A percentile compares a stretch with the other conserved stretches of the same genome.
These are phyloP conservation scores for Geotria australis DNA, from an alignment of 2,797 vertebrate species.

Conservation along the genomic window DNA sequence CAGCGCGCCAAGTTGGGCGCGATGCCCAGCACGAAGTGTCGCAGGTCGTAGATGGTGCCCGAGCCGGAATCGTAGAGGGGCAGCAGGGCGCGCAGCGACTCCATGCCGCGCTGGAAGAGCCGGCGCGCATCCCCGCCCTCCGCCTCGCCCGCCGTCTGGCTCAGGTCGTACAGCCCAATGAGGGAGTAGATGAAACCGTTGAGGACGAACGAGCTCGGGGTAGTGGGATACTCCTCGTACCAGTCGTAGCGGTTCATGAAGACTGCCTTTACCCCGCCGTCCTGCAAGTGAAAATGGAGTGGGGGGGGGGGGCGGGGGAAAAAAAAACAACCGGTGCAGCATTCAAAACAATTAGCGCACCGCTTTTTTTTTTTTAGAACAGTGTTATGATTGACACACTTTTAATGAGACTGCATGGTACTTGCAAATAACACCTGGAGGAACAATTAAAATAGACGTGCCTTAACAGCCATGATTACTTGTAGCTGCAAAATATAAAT, in stretches of 20 bases:
- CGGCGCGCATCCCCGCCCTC: conserved; percentile 34
- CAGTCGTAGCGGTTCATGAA: conserved; percentile 83
- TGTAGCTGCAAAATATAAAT: too few species aligned
- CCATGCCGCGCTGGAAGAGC: conserved; percentile 59
- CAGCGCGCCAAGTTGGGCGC: conserved; percentile 90
- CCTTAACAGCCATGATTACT: too few species aligned
- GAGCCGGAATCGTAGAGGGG: conserved; percentile 84
- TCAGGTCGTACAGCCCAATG: conserved; percentile 63
- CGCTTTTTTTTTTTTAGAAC: too few species aligned
- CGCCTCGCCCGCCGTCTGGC: conserved; percentile 54
- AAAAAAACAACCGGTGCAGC: too few species aligned
- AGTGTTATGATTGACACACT: too few species aligned
- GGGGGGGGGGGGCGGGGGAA: too few species aligned
- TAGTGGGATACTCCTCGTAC: conserved; percentile 97
- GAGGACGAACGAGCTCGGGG: conserved; percentile 75
- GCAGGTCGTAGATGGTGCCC: conserved; percentile 83
- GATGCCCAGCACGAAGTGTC: conserved; percentile 64
- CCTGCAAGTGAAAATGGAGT: background rate
- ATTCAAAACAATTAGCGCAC: too few species aligned
- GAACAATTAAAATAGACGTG: too few species aligned
- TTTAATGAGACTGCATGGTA: too few species aligned
- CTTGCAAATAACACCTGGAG: too few species aligned
- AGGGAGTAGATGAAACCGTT: conserved; percentile 95
- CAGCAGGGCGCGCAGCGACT: conserved; percentile 78
- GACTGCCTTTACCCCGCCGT: conserved; percentile 44